Conservation (phyloP, 1,140 invertebrate genomes). For the Diorhabda sublineata region DNA sequence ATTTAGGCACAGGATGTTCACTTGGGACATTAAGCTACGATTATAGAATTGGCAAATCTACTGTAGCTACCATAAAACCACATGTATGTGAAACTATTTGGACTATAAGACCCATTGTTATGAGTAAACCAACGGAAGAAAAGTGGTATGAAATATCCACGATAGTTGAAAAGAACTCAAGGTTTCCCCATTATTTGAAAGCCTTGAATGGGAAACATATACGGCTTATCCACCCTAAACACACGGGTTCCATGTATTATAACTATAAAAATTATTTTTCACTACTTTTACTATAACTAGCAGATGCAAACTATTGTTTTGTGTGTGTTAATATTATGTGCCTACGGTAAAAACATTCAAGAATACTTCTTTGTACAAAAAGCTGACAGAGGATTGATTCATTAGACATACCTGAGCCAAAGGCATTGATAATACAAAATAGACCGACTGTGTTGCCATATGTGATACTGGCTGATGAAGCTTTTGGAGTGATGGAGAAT, state of each 20-base stretch:
- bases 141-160: constrained; percentile 20
- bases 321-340: constrained; percentile 43
- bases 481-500: constrained; percentile 40
- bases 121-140: constrained; percentile 18
- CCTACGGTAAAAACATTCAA: constrained; percentile 42
- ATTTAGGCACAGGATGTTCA: constrained; percentile 21
- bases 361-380: constrained; percentile 30
- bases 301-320: constrained; percentile 31
- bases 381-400: constrained; percentile 25
- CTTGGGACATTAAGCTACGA: constrained; percentile 14
- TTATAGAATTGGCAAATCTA: constrained; percentile 30
- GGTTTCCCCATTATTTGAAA: constrained; percentile 48
- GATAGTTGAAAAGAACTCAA: constrained; percentile 31
- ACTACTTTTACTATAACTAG: too few relatives aligned
- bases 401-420: constrained; percentile 18
- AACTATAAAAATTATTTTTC: constrained; percentile 48
- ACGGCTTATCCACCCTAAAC: constrained; percentile 29
- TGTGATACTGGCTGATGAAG: constrained; percentile 40
- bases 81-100: constrained; percentile 21
- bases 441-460: constrained; percentile 29
- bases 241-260: constrained; percentile 39
- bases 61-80: constrained; percentile 26
- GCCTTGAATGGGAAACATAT: constrained; percentile 48
- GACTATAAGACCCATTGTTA: constrained; percentile 19
- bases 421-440: constrained; percentile 23